phyloP scores from a whole-genome alignment of 2,888 invertebrate species.

The Dasysyrphus tricinctus region DNA sequence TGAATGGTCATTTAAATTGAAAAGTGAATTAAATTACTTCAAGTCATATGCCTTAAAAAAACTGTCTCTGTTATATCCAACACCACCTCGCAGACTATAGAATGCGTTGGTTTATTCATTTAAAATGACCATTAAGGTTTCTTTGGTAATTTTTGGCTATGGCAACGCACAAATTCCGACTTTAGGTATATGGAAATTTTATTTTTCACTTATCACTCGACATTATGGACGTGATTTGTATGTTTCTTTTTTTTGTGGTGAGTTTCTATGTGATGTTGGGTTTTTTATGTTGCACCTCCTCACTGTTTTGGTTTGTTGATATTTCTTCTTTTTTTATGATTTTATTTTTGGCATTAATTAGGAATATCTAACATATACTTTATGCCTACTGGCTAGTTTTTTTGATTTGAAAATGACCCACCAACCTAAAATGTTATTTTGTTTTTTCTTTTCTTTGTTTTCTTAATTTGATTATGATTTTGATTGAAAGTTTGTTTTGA shows the following conservation, averaged over 20 bases:
- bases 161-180: conserved; percentile 1
- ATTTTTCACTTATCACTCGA: conserved; percentile 58
- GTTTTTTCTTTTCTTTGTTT: conserved; percentile 21
- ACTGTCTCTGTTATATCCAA: neutral
- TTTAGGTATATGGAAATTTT: conserved; percentile 47
- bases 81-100: neutral
- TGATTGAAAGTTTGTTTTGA: conserved; percentile 48
- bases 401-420: conserved; percentile 60
- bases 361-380: conserved; percentile 35
- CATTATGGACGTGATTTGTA: conserved; percentile 54
- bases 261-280: conserved; percentile 40
- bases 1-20: too few relatives aligned
- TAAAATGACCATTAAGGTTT: conserved; percentile 46
- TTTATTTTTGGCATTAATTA: conserved; percentile 27
- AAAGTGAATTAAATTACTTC: too few relatives aligned
- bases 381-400: conserved; percentile 1
- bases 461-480: conserved; percentile 31
- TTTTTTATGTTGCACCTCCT: conserved; percentile 44
- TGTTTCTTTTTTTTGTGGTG: conserved; percentile 18
- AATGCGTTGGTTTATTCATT: conserved; percentile 17
- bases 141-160: conserved; percentile 56
- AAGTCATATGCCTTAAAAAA: neutral
- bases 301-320: conserved; percentile 18
- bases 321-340: too few relatives aligned
- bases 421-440: conserved; percentile 65